These are phyloP conservation scores for Yoshiicerus persimilis DNA, from an alignment of 1,140 invertebrate species.

Conservation along the genomic window DNA sequence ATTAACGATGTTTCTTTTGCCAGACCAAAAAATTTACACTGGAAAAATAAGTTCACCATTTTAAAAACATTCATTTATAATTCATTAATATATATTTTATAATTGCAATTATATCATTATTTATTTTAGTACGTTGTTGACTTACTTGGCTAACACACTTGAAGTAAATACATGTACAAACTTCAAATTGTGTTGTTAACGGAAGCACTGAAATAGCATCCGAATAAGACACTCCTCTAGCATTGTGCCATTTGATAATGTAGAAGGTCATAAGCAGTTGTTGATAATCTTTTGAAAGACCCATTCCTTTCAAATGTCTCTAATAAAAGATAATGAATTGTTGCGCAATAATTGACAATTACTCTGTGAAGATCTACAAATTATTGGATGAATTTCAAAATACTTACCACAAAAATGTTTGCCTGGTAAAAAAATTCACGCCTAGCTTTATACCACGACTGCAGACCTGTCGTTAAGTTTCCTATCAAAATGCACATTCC, in stretches of 20 bases:
- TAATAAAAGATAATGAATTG: background rate
- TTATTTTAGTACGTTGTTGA: no score
- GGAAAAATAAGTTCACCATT: background rate
- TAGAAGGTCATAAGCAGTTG: background rate
- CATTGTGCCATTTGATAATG: conserved; percentile 6
- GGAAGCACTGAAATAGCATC: conserved; percentile 12
- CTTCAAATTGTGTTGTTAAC: background rate
- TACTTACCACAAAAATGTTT: conserved; percentile 18
- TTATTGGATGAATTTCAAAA: background rate
- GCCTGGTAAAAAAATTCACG: conserved; percentile 37
- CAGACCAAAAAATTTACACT: background rate
- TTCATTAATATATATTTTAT: no score
- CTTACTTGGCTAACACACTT: background rate
- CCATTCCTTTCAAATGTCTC: conserved; percentile 32
- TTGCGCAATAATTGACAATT: background rate
- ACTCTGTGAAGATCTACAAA: background rate
- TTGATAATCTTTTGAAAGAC: background rate
- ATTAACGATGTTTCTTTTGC: background rate
- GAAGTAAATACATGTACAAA: background rate
- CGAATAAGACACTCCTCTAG: conserved; percentile 10
- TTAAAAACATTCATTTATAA: background rate
- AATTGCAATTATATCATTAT: no score
- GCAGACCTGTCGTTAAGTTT: conserved; percentile 23
- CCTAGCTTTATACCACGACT: background rate
- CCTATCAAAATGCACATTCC: conserved; percentile 20